Conservation (phyloP, 2,888 invertebrate species). For the Cataglyphis rosenhaueri region DNA sequence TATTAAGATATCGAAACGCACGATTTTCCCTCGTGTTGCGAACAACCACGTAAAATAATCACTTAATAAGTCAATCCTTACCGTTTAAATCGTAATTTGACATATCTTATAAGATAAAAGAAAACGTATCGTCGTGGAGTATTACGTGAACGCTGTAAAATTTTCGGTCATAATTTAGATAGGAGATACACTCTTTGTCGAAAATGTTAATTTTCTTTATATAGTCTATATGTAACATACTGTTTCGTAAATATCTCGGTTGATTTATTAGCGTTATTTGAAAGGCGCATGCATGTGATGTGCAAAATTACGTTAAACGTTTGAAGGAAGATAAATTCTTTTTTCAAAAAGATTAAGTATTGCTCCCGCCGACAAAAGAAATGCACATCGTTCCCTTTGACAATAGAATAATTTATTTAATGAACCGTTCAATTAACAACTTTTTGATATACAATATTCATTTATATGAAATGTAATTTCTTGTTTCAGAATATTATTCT, state of each 20-base stretch:
- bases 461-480: background rate
- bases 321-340: background rate
- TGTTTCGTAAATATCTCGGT: constrained; percentile 36
- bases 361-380: constrained; percentile 65
- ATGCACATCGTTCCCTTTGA: constrained; percentile 45
- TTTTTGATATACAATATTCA: constrained; percentile 40
- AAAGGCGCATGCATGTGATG: constrained; percentile 10
- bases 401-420: constrained; percentile 55
- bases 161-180: constrained; percentile 34
- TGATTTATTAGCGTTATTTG: constrained; percentile 46
- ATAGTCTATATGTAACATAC: constrained; percentile 68
- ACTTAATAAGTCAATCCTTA: constrained; percentile 50
- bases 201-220: constrained; percentile 68
- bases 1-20: constrained; percentile 37
- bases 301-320: constrained; percentile 23
- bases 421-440: constrained; percentile 17
- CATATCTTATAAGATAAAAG: constrained; percentile 39
- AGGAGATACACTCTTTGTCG: constrained; percentile 36
- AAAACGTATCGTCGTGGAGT: constrained; percentile 4
- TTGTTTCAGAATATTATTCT: constrained; percentile 18
- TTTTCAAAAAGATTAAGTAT: constrained; percentile 55
- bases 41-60: constrained; percentile 9
- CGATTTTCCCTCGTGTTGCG: background rate
- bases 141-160: constrained; percentile 19
- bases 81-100: constrained; percentile 40